phyloP scores from a whole-genome alignment of 2,113 vertebrate species.

The Callocephalon fimbriatum region DNA sequence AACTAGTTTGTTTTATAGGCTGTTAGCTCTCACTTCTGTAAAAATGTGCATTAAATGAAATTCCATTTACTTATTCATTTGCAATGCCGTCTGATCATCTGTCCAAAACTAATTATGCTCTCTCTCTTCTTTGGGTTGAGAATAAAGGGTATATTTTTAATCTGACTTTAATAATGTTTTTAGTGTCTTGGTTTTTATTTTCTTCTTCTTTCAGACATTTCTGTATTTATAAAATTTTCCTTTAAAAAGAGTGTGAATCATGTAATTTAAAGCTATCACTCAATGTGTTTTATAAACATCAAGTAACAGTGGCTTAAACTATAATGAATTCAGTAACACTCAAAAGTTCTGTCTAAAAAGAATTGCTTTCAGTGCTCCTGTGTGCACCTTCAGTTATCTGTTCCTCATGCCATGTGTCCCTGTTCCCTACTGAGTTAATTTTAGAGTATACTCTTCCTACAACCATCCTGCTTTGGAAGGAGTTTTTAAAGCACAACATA shows the following conservation, averaged over 20 bases:
- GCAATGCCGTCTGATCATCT: constrained; percentile 36
- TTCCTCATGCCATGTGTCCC: not conserved
- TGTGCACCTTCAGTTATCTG: not conserved
- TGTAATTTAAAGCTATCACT: not conserved
- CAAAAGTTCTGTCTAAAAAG: not conserved
- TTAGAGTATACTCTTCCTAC: not conserved
- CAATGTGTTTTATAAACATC: not conserved
- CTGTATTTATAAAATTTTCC: not conserved
- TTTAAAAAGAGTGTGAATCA: not conserved
- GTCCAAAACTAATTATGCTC: constrained; percentile 48
- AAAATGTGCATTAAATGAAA: constrained; percentile 22
- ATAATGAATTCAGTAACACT: not conserved
- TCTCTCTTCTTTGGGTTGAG: not conserved
- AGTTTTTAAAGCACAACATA: not conserved
- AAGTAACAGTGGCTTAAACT: not conserved
- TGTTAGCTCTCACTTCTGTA: not conserved
- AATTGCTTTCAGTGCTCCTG: not conserved
- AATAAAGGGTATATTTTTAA: constrained; percentile 16
- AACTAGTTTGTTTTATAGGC: not conserved
- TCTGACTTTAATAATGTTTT: not conserved
- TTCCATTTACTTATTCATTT: constrained; percentile 36
- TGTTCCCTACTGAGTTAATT: not conserved
- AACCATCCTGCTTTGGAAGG: not conserved
- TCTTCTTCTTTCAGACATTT: not conserved
- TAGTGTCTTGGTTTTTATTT: not conserved